These are phyloP conservation scores for Jordanella pulchra DNA, from an alignment of 2,797 vertebrate genomes.

Conservation along the genomic window DNA sequence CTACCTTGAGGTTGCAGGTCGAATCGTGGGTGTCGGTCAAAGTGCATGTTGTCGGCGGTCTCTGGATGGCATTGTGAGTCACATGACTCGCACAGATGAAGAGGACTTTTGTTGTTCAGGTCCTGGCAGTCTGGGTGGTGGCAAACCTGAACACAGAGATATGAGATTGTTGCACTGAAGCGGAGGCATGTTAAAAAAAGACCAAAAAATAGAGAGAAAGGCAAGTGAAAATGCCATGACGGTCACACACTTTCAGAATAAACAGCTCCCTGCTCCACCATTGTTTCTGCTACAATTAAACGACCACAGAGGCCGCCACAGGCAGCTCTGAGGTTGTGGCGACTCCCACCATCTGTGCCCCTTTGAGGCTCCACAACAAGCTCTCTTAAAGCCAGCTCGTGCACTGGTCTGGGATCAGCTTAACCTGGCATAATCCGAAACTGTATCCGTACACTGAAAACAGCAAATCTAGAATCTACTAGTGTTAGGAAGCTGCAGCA, in stretches of 20 bases:
- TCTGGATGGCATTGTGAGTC: constrained; percentile 85
- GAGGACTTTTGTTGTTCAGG: constrained; percentile 84
- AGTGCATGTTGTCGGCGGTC: constrained; percentile 84
- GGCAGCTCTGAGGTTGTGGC: constrained; percentile 53
- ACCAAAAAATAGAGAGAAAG: background rate
- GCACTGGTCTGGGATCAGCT: constrained; percentile 51
- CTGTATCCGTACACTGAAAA: background rate
- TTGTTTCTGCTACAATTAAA: constrained; percentile 56
- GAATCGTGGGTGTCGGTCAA: constrained; percentile 89
- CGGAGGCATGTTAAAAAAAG: constrained; percentile 14
- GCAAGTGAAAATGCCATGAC: constrained; percentile 33
- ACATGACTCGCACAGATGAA: constrained; percentile 90
- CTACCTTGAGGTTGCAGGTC: constrained; percentile 90
- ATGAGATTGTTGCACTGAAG: constrained; percentile 4
- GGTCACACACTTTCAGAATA: constrained; percentile 43
- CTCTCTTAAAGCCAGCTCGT: constrained; percentile 46
- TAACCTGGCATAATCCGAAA: constrained; percentile 30
- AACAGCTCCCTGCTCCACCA: constrained; percentile 48
- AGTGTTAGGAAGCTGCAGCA: constrained; percentile 39
- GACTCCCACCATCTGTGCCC: constrained; percentile 51
- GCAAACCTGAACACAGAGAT: constrained; percentile 82
- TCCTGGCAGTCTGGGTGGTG: constrained; percentile 88
- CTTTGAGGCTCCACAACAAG: constrained; percentile 38
- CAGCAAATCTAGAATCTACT: constrained; percentile 39
- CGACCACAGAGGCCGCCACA: constrained; percentile 36